Base-by-base conservation (phyloP, 2,888 invertebrate species). In the Drosophila kambysellisi region DNA sequence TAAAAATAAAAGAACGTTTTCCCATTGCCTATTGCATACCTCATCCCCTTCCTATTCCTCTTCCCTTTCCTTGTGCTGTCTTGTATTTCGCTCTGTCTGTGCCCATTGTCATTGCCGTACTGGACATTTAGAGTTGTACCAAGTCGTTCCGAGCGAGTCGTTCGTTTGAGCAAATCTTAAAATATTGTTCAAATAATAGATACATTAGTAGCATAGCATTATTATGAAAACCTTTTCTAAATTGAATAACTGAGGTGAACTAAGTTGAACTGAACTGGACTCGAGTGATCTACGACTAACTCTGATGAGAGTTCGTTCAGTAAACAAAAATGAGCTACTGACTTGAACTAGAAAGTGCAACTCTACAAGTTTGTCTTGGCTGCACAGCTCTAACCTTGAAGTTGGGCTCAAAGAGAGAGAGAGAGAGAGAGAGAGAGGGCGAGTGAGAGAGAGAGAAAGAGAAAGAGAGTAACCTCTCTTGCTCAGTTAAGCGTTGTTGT, bases 1-100 rank as follows among this genome's bases (percentile, higher is more conserved):
- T 62, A 75, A 84, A 84, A 68, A 66, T 30, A 39, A 8, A 37
- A 41, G 17, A 58, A 43, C 29, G 58, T 67, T 58, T 67, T 51
- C 37, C 67, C 68, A 25, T 41, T 39, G 56, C 29, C 32, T 25
- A n/a, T 43, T 12, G 20, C 43, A 15, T 15, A 20, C n/a, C 15
- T 11, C 37, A 29, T 54, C n/a, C 58, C 20, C 39, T 39, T n/a
- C 11, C 29, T n/a, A 35, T 17, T 17, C 43, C 50, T 25, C 17
- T 30, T 32, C 32, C 39, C 62, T 32, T 15, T 65, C 29, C 33
- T 32, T 25, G 20, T 33, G n/a, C 30, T 51, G 51, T 50, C 29
- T 6, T 43, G 43, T 43, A 11, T 32, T 17, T 37, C 17, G 25
- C 25, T 46, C 46, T 56, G 65, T 56, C 60, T 29, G 46, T 35